Conservation (phyloP, 2,113 vertebrate genomes). For the Platysteira castanea region DNA sequence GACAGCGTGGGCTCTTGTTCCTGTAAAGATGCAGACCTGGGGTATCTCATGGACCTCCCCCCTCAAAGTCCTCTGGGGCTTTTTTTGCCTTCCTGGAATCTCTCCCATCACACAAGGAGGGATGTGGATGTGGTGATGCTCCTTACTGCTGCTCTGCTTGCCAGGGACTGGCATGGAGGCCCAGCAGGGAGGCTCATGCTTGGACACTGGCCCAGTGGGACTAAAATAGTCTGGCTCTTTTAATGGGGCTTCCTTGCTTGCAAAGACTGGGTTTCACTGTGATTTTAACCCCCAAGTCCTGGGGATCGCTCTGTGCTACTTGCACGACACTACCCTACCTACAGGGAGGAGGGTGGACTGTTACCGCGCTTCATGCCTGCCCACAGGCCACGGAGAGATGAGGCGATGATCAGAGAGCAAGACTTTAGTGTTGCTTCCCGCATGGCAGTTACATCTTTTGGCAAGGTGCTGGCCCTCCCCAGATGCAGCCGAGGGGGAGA, state of each 20-base stretch:
- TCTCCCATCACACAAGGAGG: not conserved
- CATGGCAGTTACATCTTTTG: not conserved
- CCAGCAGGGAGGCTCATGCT: not conserved
- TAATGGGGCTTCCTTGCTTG: not conserved
- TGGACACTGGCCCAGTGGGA: not conserved
- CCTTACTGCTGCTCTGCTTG: not conserved
- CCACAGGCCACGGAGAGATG: not conserved
- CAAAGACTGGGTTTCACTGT: not conserved
- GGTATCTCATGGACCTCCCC: not conserved
- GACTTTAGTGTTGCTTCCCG: accelerated
- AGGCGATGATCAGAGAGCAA: not conserved
- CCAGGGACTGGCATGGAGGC: not conserved
- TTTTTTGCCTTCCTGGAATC: not conserved
- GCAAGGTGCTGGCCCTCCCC: not conserved
- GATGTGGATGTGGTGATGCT: not conserved
- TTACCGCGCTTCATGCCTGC: not conserved
- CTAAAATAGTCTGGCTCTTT: not conserved
- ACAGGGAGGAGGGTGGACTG: not conserved
- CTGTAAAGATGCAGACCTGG: not conserved
- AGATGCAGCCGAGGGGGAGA: not conserved
- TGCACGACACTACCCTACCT: not conserved
- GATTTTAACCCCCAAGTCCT: not conserved
- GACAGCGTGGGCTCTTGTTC: accelerated
- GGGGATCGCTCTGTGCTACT: not conserved
- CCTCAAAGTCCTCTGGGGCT: not conserved